Percentiles rank a stretch among this genome's conserved stretches.
Conservation (phyloP, 1,140 invertebrate genomes). For the Proctacanthus coquilletti region DNA sequence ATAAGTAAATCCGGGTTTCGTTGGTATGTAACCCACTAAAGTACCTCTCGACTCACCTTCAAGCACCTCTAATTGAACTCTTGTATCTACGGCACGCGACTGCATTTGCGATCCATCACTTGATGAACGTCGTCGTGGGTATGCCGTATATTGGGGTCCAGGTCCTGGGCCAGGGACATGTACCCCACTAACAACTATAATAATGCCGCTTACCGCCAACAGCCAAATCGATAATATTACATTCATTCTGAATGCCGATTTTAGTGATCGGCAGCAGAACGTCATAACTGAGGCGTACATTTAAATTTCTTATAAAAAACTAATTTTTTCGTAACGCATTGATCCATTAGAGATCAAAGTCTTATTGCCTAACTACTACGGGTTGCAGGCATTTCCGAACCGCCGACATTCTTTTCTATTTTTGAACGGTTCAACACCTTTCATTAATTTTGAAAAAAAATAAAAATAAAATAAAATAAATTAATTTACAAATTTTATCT, state of each 20-base stretch:
- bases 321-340: too few species aligned
- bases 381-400: too few species aligned
- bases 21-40: constrained; percentile 69
- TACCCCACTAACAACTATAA: neutral
- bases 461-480: too few species aligned
- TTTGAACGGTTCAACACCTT: too few species aligned
- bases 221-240: neutral
- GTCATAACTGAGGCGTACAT: constrained; percentile 4
- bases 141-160: constrained; percentile 8
- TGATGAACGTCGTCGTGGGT: constrained; percentile 21
- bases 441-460: too few species aligned
- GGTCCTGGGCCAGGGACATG: constrained; percentile 7
- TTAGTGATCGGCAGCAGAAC: constrained; percentile 1
- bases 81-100: constrained; percentile 68
- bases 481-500: too few species aligned
- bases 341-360: too few species aligned
- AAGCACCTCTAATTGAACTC: constrained; percentile 65
- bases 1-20: constrained; percentile 73
- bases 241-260: constrained; percentile 1
- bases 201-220: neutral
- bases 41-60: constrained; percentile 72
- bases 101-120: constrained; percentile 47
- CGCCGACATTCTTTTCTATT: too few species aligned
- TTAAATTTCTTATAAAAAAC: too few species aligned
- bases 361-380: too few species aligned